Base-by-base conservation (phyloP, 2,888 invertebrate species). In the Eucera pruinosa region DNA sequence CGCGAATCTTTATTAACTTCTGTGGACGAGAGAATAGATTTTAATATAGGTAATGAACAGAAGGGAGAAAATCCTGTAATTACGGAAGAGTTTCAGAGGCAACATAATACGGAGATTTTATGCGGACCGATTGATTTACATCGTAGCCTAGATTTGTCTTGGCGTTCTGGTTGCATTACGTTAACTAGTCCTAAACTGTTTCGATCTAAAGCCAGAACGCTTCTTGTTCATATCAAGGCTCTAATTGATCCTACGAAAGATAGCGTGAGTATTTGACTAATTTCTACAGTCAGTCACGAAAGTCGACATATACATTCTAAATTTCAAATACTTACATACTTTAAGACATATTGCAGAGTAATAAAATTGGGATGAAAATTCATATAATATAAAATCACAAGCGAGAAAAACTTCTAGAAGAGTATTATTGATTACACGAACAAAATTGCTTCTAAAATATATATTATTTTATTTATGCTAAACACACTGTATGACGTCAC, bases 81-180 rank as follows among this genome's bases (percentile, higher is more conserved):
- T 50, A 96, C 95, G 20, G 96, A 95, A 81, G 97, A 97, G 91
- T 98, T 97, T 91, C 93, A 97, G 58, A 95, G 96, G 85, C 96
- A 96, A 6, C 97, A 98, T 89, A 97, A 98, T 90, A 97, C 97
- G 0, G 97, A 98, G 90, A 96, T 98, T 74, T 93, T 98, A 52
- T 98, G 97, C 15, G 98, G 98, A 0, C 98, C 98, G 0, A 94
- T 98, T 55, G 95, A 96, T 89, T 93, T 98, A 20, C 95, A 96
- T 3, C 95, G 96, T 0, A 96, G 96, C 81, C 94, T 98, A 77
- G 98, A 98, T 92, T 91, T 98, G 71, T 96, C 97, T 0, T 97
- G 97, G 87, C 96, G 96, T 89, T 95, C 96, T 15, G 98, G 98
- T 4, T 95, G 96, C 25, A 95, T 98, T 23, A 97, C 97, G 7